Conservation (phyloP, 1,140 invertebrate genomes). For the Danaus melanippus region DNA sequence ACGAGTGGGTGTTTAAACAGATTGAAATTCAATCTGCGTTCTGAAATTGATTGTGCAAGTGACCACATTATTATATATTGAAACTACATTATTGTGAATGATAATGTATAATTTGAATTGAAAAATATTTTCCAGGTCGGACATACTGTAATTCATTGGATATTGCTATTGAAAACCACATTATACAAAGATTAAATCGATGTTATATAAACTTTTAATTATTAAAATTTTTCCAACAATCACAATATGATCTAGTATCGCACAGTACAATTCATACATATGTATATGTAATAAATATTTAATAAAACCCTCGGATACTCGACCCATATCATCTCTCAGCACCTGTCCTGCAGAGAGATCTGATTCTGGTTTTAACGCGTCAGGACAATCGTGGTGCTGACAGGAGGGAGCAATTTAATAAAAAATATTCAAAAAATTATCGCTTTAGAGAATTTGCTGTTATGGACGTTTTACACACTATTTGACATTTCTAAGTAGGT, state of each 20-base stretch:
- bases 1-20: slow-evolving; percentile 37
- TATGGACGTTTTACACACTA: not conserved
- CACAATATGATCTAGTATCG: no score
- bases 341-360: slow-evolving; percentile 23
- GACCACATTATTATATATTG: slow-evolving; percentile 8
- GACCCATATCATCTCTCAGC: slow-evolving; percentile 30
- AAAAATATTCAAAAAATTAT: slow-evolving; percentile 2
- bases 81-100: no score
- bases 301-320: slow-evolving; percentile 16
- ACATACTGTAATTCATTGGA: no score
- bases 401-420: slow-evolving; percentile 13
- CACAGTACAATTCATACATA: not conserved
- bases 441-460: not conserved
- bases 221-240: no score
- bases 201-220: no score
- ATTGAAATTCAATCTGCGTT: slow-evolving; percentile 40
- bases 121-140: no score
- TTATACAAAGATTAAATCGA: no score
- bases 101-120: no score
- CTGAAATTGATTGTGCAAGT: slow-evolving; percentile 18
- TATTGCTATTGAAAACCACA: no score
- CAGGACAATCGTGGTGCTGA: slow-evolving; percentile 26
- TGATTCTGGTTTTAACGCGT: slow-evolving; percentile 24
- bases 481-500: not conserved
- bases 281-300: slow-evolving; percentile 22